Base-by-base conservation (phyloP, 2,888 invertebrate species). In the Matsumyia berberina region DNA sequence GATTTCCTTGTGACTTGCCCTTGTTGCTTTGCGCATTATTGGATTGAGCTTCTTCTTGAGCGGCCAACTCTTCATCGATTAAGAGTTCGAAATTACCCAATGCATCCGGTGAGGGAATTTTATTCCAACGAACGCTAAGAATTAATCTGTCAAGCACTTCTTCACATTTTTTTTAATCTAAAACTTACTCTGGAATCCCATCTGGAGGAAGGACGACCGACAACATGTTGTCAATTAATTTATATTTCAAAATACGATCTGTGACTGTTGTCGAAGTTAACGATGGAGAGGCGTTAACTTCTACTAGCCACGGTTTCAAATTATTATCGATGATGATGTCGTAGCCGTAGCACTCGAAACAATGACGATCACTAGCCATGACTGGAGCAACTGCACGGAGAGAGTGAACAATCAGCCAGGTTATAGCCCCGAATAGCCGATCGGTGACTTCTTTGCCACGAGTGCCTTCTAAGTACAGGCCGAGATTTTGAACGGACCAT, bases 311-410 rank as follows among this genome's bases (percentile, higher is more conserved):
- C 0, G 98, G 98, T 90, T 98, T 98, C 33, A 98, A 92, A 89
- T 96, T 95, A 89, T 97, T 96, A 90, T 98, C 98, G 87, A 98
- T 98, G 87, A 98, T 98, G 64, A 98, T 98, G 89, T 98, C 98
- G 74, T 90, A 98, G 44, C 98, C 98, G 89, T 98, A 99, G 89
- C 97, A 97, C 92, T 92, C 92, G 64, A 92, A 92, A 88, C 96
- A 96, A 88, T 96, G 96, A 49, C 95, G 93, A 91, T 98, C 98
- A 88, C 97, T 98, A 0, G 97, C 96, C 94, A 98, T 97, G 11
- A 97, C 96, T 0, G 97, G 97, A 5, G 97, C 95, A 0, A 98
- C 98, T 2, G 98, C 97, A 92, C 97, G 97, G 81, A 99, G 91
- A 0, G 98, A 98, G 91, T 98, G 98, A 7, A 97, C 96, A 86